Conservation (phyloP, 2,797 vertebrate species). For the Mastacembelus armatus region DNA sequence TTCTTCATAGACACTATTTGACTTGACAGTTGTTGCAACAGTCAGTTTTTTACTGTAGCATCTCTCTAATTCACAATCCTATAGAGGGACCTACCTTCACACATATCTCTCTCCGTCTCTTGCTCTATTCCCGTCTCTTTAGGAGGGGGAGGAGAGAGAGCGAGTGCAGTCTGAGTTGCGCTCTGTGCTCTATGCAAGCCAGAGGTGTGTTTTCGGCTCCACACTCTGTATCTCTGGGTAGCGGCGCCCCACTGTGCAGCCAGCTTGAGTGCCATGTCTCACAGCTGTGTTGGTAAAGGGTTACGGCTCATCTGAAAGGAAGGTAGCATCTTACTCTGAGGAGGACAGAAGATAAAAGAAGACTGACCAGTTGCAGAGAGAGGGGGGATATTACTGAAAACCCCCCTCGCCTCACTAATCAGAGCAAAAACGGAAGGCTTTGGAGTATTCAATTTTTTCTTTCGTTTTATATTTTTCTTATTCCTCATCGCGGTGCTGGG, state of each 20-base stretch:
- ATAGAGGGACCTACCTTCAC: conserved; percentile 77
- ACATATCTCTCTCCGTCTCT: conserved; percentile 12
- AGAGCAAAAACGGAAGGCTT: conserved; percentile 88
- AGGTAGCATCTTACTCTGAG: conserved; percentile 74
- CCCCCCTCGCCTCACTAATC: conserved; percentile 71
- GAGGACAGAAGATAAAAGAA: conserved; percentile 78
- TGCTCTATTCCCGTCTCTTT: conserved; percentile 21
- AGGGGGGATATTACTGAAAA: conserved; percentile 76
- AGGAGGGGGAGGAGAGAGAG: conserved; percentile 62
- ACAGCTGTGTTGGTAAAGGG: conserved; percentile 78
- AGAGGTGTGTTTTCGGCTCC: conserved; percentile 79
- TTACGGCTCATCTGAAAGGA: conserved; percentile 77
- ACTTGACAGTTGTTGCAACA: conserved; percentile 72
- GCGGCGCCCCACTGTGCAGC: conserved; percentile 64
- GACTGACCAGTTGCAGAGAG: conserved; percentile 76
- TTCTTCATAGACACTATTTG: conserved; percentile 30
- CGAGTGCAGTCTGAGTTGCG: conserved; percentile 71
- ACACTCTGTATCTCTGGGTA: conserved; percentile 70
- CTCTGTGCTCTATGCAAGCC: conserved; percentile 70
- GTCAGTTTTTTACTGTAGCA: conserved; percentile 52
- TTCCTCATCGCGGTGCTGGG: conserved; percentile 88
- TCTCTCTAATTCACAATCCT: conserved; percentile 66
- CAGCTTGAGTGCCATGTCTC: conserved; percentile 73
- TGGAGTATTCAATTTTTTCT: conserved; percentile 91
- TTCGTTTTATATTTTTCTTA: conserved; percentile 89